Conservation (phyloP, 2,797 vertebrate species). For the Furcifer pardalis region DNA sequence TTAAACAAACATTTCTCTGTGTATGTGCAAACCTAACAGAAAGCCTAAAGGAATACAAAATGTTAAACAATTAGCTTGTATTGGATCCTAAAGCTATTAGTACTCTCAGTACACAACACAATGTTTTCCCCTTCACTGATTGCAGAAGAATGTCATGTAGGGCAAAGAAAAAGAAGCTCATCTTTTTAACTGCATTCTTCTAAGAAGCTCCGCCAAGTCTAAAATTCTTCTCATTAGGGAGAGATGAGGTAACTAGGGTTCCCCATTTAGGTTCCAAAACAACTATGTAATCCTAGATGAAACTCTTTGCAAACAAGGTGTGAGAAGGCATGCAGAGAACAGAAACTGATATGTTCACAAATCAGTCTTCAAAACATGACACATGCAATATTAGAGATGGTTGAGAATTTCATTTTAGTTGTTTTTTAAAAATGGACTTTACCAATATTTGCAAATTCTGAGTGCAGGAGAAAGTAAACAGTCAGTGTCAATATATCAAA, state of each 20-base stretch:
- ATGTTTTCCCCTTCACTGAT: slow-evolving; percentile 20
- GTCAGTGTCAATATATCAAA: slow-evolving; percentile 34
- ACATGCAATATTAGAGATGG: slow-evolving; percentile 33
- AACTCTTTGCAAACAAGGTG: slow-evolving; percentile 64
- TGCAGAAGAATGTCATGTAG: slow-evolving; percentile 38
- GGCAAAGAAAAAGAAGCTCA: slow-evolving; percentile 39
- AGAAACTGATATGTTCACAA: slow-evolving; percentile 62
- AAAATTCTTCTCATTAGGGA: slow-evolving; percentile 76
- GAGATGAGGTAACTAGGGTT: slow-evolving; percentile 80
- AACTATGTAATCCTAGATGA: slow-evolving; percentile 64
- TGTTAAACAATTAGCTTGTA: not conserved
- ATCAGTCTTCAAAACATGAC: slow-evolving; percentile 40
- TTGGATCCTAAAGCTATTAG: slow-evolving; percentile 10
- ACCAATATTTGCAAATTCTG: not conserved
- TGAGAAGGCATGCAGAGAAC: slow-evolving; percentile 71
- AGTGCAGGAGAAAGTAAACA: not conserved
- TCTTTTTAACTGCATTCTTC: slow-evolving; percentile 61
- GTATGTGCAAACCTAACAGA: not conserved
- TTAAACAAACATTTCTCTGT: not conserved
- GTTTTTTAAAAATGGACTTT: not conserved
- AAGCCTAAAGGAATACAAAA: not conserved
- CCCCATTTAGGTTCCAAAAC: slow-evolving; percentile 63
- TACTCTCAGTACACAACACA: slow-evolving; percentile 16
- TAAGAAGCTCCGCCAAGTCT: slow-evolving; percentile 49
- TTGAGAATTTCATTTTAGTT: not conserved